phyloP scores from a whole-genome alignment of 2,888 invertebrate species.

The Ptilodon capucinus region DNA sequence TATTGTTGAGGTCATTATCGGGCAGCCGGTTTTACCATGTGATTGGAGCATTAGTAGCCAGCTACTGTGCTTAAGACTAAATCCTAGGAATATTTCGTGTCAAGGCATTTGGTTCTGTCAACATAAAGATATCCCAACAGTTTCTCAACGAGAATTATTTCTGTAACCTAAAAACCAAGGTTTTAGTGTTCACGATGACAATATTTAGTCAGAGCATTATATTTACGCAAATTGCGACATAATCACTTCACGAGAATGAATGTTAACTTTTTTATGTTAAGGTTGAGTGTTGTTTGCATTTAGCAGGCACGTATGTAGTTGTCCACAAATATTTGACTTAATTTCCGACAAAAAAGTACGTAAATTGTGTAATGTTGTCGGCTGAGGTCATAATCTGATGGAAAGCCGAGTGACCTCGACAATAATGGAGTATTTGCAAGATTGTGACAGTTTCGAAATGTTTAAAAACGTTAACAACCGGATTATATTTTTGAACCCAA shows the following conservation, averaged over 20 bases:
- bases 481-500: too few relatives aligned
- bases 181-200: neutral
- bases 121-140: neutral
- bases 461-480: too few relatives aligned
- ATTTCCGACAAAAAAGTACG: neutral
- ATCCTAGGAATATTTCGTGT: neutral
- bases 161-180: neutral
- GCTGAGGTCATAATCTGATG: neutral
- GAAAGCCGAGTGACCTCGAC: neutral
- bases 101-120: neutral
- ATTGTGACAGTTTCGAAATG: neutral
- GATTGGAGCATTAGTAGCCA: too few relatives aligned
- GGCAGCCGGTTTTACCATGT: too few relatives aligned
- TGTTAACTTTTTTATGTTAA: neutral
- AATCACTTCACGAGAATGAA: neutral
- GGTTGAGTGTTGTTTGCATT: neutral
- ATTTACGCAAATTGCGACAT: neutral
- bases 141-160: neutral
- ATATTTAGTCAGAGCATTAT: neutral
- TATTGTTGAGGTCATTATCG: too few relatives aligned
- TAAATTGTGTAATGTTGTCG: neutral
- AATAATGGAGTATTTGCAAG: neutral
- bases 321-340: neutral
- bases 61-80: too few relatives aligned
- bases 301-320: neutral